A percentile compares a stretch with the other conserved stretches of the same genome.
phyloP scores from a whole-genome alignment of 2,888 invertebrate genomes.

The Drosophila trichaetosa region DNA sequence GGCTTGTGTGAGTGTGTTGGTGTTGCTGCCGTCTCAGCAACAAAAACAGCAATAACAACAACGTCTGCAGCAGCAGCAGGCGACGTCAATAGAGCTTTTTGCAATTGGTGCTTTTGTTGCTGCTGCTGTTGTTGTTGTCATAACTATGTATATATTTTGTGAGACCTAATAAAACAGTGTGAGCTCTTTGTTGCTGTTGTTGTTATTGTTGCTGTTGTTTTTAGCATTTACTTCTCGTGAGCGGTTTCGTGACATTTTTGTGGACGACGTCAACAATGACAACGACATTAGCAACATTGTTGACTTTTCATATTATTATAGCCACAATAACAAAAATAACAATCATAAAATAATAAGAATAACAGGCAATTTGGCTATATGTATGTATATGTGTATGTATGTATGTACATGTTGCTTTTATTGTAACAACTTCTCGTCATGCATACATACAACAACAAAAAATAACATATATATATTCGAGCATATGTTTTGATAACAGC shows the following conservation, averaged over 20 bases:
- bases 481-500: slow-evolving; percentile 42
- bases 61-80: slow-evolving; percentile 10
- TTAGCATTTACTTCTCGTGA: slow-evolving; percentile 39
- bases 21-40: slow-evolving; percentile 41
- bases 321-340: slow-evolving; percentile 53
- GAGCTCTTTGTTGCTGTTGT: slow-evolving; percentile 37
- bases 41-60: slow-evolving; percentile 21
- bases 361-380: slow-evolving; percentile 51
- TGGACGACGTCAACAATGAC: slow-evolving; percentile 38
- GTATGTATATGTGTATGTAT: not conserved
- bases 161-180: slow-evolving; percentile 65
- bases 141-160: slow-evolving; percentile 55
- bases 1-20: slow-evolving; percentile 18
- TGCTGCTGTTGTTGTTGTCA: slow-evolving; percentile 38
- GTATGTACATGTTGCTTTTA: slow-evolving; percentile 13
- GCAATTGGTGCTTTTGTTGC: slow-evolving; percentile 29
- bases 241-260: slow-evolving; percentile 65
- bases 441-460: slow-evolving; percentile 1
- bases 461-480: not conserved
- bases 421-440: slow-evolving; percentile 51
- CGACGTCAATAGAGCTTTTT: slow-evolving; percentile 38
- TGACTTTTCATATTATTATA: slow-evolving; percentile 62
- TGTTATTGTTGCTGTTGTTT: slow-evolving; percentile 38
- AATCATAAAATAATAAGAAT: slow-evolving; percentile 54
- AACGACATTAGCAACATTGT: slow-evolving; percentile 64